phyloP scores from a whole-genome alignment of 2,888 invertebrate genomes.

The Nineta flava region DNA sequence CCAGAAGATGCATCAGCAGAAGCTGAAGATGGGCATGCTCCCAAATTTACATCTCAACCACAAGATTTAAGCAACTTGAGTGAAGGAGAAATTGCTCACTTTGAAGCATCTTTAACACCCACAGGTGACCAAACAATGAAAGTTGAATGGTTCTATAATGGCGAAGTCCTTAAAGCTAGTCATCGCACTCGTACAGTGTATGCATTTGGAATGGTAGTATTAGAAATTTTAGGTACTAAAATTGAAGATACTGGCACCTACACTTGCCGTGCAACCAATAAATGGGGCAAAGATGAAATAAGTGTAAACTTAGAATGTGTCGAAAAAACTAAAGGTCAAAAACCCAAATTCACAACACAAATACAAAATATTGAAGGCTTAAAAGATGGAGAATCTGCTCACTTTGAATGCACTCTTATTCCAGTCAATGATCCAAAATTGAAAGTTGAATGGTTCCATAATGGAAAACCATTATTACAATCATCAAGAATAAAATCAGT shows the following conservation, averaged over 20 bases:
- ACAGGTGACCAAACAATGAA: constrained; percentile 87
- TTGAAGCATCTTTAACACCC: constrained; percentile 91
- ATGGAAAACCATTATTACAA: constrained; percentile 76
- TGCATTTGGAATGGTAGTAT: constrained; percentile 93
- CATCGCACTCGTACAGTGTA: constrained; percentile 86
- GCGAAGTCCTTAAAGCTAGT: constrained; percentile 71
- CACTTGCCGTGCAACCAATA: constrained; percentile 76
- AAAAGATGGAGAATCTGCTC: constrained; percentile 85
- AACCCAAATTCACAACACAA: constrained; percentile 77
- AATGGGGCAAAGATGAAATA: constrained; percentile 77
- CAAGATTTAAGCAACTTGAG: constrained; percentile 66
- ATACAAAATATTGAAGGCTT: constrained; percentile 68
- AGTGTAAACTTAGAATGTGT: constrained; percentile 68
- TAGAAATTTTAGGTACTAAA: constrained; percentile 90
- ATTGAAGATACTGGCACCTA: constrained; percentile 84
- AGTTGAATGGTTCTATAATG: constrained; percentile 94
- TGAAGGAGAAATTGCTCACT: constrained; percentile 94
- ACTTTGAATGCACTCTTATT: constrained; percentile 87
- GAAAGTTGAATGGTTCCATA: constrained; percentile 94
- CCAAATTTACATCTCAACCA: constrained; percentile 78
- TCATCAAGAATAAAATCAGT: constrained; percentile 85
- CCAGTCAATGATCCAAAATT: constrained; percentile 90
- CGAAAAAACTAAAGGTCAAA: constrained; percentile 71
- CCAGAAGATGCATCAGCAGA: constrained; percentile 51
- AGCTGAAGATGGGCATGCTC: constrained; percentile 67